These are phyloP conservation scores for Ceyx margarethae DNA, from an alignment of 2,113 vertebrate species.

Conservation along the genomic window DNA sequence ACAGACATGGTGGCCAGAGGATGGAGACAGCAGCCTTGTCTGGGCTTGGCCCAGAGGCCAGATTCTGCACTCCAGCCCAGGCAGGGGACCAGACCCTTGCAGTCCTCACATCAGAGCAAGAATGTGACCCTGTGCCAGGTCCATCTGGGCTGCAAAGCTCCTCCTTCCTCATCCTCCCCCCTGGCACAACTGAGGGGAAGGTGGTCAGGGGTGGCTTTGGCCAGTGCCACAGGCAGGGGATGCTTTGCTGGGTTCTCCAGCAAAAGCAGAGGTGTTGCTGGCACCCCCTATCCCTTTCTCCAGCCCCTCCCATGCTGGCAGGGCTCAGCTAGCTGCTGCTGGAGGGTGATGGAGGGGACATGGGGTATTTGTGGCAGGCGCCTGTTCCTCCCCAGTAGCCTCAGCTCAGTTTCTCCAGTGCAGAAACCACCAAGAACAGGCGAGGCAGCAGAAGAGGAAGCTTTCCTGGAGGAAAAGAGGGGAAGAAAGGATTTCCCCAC, in stretches of 20 bases:
- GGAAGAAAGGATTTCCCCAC: not conserved
- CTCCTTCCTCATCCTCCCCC: not conserved
- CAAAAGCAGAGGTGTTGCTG: not conserved
- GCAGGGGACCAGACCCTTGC: not conserved
- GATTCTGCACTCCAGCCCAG: not conserved
- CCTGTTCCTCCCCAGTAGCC: not conserved
- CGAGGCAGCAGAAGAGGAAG: not conserved
- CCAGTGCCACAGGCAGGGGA: not conserved
- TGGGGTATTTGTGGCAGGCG: not conserved
- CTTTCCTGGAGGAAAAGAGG: not conserved
- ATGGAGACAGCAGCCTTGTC: not conserved
- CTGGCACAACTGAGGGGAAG: not conserved
- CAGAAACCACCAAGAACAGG: conserved; percentile 28
- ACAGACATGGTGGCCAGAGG: not conserved
- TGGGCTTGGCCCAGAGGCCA: not conserved
- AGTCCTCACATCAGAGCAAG: not conserved
- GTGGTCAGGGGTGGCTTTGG: not conserved
- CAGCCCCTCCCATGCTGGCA: not conserved
- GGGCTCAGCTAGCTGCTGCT: not conserved
- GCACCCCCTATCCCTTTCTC: not conserved
- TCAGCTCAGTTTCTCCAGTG: not conserved
- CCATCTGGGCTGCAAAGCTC: not conserved
- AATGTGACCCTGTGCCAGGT: accelerated
- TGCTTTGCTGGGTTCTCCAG: not conserved
- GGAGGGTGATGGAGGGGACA: not conserved